These are phyloP conservation scores for Tachuris rubrigastra DNA, from an alignment of 2,113 vertebrate genomes.

Conservation along the genomic window DNA sequence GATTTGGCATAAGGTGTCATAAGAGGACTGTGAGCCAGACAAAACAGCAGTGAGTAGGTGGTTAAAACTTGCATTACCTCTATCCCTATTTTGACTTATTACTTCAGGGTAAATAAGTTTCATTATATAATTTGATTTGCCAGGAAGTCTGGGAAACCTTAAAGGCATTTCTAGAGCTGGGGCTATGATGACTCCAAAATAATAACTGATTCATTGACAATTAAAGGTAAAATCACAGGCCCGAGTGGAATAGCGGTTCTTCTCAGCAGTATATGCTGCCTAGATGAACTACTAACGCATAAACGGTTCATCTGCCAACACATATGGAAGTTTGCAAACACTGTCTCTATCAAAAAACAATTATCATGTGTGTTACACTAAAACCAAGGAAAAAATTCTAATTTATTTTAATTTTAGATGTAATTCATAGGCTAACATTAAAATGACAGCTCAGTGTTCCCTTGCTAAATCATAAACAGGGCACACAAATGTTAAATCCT, in stretches of 20 bases:
- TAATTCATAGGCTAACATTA: neutral
- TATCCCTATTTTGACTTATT: neutral
- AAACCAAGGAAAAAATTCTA: neutral
- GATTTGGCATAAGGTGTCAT: neutral
- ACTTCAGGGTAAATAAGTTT: neutral
- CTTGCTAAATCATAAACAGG: neutral
- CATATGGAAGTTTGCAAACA: neutral
- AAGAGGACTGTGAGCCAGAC: neutral
- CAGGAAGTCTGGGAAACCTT: neutral
- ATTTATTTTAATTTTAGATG: neutral
- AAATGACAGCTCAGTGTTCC: neutral
- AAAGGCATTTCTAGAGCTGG: neutral
- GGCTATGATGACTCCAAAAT: neutral
- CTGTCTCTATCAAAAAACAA: neutral
- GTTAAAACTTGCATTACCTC: neutral
- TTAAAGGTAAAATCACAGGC: neutral
- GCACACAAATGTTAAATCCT: neutral
- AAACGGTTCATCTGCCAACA: neutral
- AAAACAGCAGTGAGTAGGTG: neutral
- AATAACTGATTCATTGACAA: neutral
- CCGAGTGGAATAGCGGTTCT: neutral
- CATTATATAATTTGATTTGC: neutral
- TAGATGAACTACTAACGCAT: neutral
- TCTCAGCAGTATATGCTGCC: neutral
- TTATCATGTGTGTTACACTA: rapidly evolving